Evolutionary conservation across 2,113 vertebrate genomes (phyloP).

Genomic region (Xiphophorus couchianus): DNA sequence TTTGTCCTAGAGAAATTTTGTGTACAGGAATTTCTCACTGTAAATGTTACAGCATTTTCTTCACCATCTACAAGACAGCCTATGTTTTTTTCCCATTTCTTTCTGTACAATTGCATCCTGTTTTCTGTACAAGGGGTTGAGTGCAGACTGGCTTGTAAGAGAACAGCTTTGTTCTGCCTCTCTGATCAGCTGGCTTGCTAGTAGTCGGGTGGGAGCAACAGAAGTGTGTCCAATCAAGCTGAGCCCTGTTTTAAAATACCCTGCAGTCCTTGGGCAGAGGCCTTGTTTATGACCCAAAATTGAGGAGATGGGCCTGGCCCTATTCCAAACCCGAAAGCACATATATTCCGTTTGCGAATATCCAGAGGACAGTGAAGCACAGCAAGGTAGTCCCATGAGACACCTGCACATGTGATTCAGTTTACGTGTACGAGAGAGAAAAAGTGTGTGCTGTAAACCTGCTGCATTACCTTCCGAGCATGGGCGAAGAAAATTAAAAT

Average conservation of each 20-base stretch:
- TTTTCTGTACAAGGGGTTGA: constrained; percentile 54
- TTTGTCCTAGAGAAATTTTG: constrained; percentile 2
- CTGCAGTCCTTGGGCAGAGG: constrained; percentile 62
- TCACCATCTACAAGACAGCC: neutral
- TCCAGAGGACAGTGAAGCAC: constrained; percentile 46
- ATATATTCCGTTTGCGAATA: constrained; percentile 57
- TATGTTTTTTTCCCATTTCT: neutral
- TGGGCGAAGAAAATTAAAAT: neutral
- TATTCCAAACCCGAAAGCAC: constrained; percentile 47
- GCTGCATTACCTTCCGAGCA: neutral
- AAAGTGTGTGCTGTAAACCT: constrained; percentile 35
- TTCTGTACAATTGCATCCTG: constrained; percentile 28
- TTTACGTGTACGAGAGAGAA: constrained; percentile 8
- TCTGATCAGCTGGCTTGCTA: constrained; percentile 64
- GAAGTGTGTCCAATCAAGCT: constrained; percentile 74
- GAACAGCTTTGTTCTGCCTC: constrained; percentile 67
- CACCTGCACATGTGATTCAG: constrained; percentile 47
- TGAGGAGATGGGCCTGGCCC: constrained; percentile 55
- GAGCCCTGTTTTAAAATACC: constrained; percentile 69
- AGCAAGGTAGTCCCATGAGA: constrained; percentile 38
- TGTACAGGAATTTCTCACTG: neutral
- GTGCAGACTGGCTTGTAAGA: constrained; percentile 49
- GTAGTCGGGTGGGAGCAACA: constrained; percentile 51
- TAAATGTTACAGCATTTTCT: constrained; percentile 10
- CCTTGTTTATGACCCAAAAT: constrained; percentile 70